These are phyloP conservation scores for Seriola dumerili DNA, from an alignment of 2,113 vertebrate species.

Conservation along the genomic window DNA sequence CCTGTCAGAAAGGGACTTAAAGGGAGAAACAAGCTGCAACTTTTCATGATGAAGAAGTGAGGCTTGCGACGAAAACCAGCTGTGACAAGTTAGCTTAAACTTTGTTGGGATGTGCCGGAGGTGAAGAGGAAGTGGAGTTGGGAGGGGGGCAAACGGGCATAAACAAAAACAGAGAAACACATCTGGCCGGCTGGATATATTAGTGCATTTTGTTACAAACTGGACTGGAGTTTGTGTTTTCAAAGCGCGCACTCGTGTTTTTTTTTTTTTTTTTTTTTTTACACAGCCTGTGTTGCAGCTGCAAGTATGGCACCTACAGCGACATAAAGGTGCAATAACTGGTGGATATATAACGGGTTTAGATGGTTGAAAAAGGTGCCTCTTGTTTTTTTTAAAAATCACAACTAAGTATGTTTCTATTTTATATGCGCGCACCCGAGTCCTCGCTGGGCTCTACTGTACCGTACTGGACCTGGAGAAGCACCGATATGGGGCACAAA, in stretches of 20 bases:
- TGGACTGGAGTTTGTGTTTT: constrained; percentile 39
- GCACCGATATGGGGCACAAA: constrained; percentile 1
- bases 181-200: background rate
- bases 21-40: constrained; percentile 34
- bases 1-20: constrained; percentile 14
- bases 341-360: background rate
- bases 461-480: constrained; percentile 19
- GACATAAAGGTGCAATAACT: constrained; percentile 7
- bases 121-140: constrained; percentile 41
- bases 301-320: constrained; percentile 31
- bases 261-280: background rate
- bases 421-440: constrained; percentile 41
- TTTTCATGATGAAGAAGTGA: constrained; percentile 39
- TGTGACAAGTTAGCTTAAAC: constrained; percentile 65
- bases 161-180: constrained; percentile 6
- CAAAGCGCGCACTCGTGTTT: constrained; percentile 23
- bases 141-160: background rate
- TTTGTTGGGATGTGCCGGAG: constrained; percentile 59
- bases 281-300: background rate
- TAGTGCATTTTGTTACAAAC: constrained; percentile 16
- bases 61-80: constrained; percentile 4
- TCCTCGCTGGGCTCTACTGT: constrained; percentile 26
- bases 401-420: constrained; percentile 28
- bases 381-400: background rate
- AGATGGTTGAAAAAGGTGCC: background rate